Evolutionary conservation across 2,113 vertebrate genomes (phyloP).

Genomic region (Pelecanus crispus): DNA sequence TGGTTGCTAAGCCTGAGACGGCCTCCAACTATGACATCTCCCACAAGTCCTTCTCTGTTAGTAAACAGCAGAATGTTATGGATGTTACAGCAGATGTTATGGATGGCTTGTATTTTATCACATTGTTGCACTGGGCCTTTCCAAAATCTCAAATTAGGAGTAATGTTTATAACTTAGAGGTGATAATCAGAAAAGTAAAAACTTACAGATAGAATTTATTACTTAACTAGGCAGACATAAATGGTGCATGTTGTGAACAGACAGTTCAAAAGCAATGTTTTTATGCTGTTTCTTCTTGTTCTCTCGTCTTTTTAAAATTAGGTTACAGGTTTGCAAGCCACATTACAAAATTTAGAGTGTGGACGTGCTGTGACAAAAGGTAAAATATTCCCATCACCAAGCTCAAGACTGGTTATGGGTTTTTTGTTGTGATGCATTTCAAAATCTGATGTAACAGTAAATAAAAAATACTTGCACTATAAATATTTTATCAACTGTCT

Average conservation of each 20-base stretch:
- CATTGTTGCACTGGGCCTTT: background rate
- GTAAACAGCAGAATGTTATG: too few species aligned
- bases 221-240: background rate
- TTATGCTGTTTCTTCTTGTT: background rate
- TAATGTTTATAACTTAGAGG: background rate
- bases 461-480: background rate
- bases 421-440: background rate
- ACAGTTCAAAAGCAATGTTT: background rate
- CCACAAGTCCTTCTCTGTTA: too few species aligned
- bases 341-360: slow-evolving; percentile 18
- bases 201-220: background rate
- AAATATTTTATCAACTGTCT: background rate
- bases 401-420: background rate
- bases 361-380: slow-evolving; percentile 51
- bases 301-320: slow-evolving; percentile 23
- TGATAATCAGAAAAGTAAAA: background rate
- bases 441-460: background rate
- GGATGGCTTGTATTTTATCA: background rate
- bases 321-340: slow-evolving; percentile 58
- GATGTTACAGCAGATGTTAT: too few species aligned
- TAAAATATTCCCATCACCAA: slow-evolving; percentile 25
- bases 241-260: background rate
- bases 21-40: too few species aligned
- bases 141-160: background rate
- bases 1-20: too few species aligned